These are phyloP conservation scores for Gobio gobio DNA, from an alignment of 2,113 vertebrate genomes.

Conservation along the genomic window DNA sequence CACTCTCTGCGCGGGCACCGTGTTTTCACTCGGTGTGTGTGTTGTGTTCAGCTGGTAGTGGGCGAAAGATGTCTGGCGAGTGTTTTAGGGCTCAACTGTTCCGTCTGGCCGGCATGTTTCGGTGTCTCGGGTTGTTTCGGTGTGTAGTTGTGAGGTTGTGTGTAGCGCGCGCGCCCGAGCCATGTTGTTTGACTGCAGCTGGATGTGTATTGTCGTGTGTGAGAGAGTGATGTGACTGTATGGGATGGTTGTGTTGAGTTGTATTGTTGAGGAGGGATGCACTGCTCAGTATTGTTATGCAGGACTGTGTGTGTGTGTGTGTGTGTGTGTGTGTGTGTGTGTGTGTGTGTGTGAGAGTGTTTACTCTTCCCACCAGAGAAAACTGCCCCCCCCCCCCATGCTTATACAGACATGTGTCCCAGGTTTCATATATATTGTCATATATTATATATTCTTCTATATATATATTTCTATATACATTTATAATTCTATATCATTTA, in stretches of 20 bases:
- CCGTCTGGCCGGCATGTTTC: not conserved
- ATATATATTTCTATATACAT: too few relatives aligned
- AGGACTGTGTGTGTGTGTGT: not conserved
- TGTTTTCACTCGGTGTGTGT: not conserved
- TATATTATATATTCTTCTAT: too few relatives aligned
- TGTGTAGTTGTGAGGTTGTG: not conserved
- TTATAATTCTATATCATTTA: too few relatives aligned
- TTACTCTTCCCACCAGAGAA: constrained; percentile 27
- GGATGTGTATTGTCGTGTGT: constrained; percentile 12
- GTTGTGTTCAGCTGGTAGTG: not conserved
- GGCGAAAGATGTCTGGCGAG: not conserved
- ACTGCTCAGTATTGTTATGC: constrained; percentile 21
- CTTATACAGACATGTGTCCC: not conserved
- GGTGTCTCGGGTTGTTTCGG: not conserved
- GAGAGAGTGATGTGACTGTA: not conserved
- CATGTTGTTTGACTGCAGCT: not conserved
- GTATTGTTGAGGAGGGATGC: constrained; percentile 21
- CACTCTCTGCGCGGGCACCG: not conserved
- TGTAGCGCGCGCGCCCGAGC: not conserved
- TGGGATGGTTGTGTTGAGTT: constrained; percentile 24
- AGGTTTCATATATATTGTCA: too few relatives aligned
- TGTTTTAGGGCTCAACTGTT: not conserved
- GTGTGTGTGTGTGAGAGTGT: constrained; percentile 13
- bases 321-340: not conserved
- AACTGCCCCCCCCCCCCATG: not conserved